These are phyloP conservation scores for Sander lucioperca DNA, from an alignment of 2,113 vertebrate species.

Conservation along the genomic window DNA sequence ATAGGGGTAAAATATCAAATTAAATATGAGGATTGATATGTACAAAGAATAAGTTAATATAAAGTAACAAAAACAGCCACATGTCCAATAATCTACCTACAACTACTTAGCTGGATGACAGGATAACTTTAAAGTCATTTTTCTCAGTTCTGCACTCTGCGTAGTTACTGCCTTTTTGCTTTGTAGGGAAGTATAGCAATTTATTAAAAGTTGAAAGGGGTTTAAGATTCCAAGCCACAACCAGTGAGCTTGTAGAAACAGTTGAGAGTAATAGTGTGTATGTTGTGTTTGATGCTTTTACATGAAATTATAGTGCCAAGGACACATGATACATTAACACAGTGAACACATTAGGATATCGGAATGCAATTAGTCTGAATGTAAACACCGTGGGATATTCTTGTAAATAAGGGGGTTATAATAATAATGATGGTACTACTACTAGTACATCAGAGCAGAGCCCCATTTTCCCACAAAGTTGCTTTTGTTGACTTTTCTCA, in stretches of 20 bases:
- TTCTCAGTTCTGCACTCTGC: no score
- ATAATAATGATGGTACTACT: background rate
- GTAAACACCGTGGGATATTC: background rate
- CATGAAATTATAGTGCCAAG: background rate
- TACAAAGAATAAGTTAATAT: no score
- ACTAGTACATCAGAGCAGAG: background rate
- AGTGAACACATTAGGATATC: background rate
- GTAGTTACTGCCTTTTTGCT: no score
- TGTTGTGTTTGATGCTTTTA: background rate
- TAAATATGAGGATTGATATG: no score
- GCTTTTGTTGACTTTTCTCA: background rate
- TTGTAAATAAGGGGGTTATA: no score
- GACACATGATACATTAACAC: background rate
- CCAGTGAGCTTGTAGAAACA: background rate
- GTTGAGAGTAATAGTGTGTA: background rate
- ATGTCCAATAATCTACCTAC: no score
- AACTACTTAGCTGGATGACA: no score
- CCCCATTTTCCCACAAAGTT: background rate
- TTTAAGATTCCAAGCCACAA: background rate
- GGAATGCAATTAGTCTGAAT: background rate
- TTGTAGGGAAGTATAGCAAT: no score
- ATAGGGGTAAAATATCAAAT: no score
- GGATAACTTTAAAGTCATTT: no score
- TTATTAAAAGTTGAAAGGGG: background rate
- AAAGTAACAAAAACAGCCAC: no score